A percentile compares a stretch with the other conserved stretches of the same genome.
phyloP scores from a whole-genome alignment of 2,113 vertebrate genomes.

The Cairina moschata region DNA sequence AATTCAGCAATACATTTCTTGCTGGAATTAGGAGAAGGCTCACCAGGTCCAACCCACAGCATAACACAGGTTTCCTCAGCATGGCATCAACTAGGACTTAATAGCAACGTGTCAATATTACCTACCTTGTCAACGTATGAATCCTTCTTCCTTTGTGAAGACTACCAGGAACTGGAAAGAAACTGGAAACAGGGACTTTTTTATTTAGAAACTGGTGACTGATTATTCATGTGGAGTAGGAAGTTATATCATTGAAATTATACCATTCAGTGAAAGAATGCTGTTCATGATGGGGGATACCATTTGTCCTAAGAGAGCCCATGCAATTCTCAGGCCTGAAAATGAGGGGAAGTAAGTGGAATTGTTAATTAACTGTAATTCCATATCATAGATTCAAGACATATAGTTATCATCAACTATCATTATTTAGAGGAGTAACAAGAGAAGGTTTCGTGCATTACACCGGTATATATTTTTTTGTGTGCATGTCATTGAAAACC shows the following conservation, averaged over 20 bases:
- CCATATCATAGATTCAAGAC: not conserved
- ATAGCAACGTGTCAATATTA: not conserved
- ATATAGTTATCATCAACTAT: fast-evolving
- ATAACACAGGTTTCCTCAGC: not conserved
- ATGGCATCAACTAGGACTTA: not conserved
- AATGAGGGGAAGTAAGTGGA: not conserved
- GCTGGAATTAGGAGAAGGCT: not conserved
- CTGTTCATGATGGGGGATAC: fast-evolving
- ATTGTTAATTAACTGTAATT: not conserved
- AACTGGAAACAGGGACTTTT: not conserved
- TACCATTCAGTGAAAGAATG: not conserved
- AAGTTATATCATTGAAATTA: not conserved
- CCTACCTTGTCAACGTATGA: not conserved
- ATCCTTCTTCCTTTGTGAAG: not conserved
- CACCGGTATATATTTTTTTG: fast-evolving
- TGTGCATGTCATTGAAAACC: not conserved
- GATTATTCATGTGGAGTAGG: not conserved
- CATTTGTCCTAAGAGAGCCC: not conserved
- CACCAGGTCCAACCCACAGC: fast-evolving
- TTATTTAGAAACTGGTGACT: not conserved
- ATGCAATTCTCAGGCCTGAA: not conserved
- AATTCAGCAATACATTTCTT: not conserved
- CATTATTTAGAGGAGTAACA: not conserved
- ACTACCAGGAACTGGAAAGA: not conserved
- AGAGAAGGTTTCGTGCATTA: not conserved